phyloP scores from a whole-genome alignment of 2,113 vertebrate genomes.

The human (Homo sapiens) region GRCh38 chr2:48611501-48612000 shows the following conservation, averaged over 20 bases:
- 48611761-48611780: not conserved
- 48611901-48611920: conserved; percentile 59
- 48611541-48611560: conserved; percentile 56
- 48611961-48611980: conserved; percentile 43
- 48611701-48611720: conserved; percentile 25
- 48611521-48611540: conserved; percentile 39
- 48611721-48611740: not conserved
- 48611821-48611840: conserved; percentile 16
- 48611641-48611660: conserved; percentile 16
- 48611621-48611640: conserved; percentile 24
- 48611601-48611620: conserved; percentile 51
- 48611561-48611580: conserved; percentile 38
- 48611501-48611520: conserved; percentile 39
- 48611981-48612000: conserved; percentile 35
- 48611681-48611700: not conserved
- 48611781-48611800: not conserved
- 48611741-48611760: not conserved
- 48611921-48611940: conserved; percentile 62
- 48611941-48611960: conserved; percentile 51
- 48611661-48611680: conserved; percentile 36
- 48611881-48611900: conserved; percentile 48
- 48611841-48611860: not conserved
- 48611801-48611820: not conserved
- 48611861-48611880: not conserved
- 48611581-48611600: conserved; percentile 48